A percentile compares a stretch with the other conserved stretches of the same genome.
Conservation (phyloP, 2,113 vertebrate species). For the Alouatta palliata region DNA sequence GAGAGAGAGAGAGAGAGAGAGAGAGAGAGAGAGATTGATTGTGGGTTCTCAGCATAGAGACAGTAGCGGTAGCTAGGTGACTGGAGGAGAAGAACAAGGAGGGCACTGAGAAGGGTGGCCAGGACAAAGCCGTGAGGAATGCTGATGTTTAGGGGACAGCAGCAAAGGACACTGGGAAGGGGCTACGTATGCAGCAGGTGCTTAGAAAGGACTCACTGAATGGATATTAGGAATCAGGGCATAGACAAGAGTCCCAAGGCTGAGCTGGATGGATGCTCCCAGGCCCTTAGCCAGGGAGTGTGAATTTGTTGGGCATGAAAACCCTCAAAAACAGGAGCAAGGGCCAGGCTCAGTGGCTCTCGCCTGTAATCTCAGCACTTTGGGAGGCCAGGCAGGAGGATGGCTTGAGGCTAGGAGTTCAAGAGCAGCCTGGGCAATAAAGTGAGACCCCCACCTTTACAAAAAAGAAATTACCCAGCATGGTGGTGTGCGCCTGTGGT, state of each 20-base stretch:
- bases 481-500: no score
- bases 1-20: not conserved
- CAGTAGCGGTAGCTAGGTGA: not conserved
- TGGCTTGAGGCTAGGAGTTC: no score
- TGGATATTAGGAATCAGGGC: not conserved
- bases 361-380: no score
- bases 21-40: no score
- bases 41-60: not conserved
- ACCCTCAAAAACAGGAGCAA: not conserved
- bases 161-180: not conserved
- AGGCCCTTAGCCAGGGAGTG: not conserved
- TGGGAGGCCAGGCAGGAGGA: no score
- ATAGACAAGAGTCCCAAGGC: not conserved
- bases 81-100: not conserved
- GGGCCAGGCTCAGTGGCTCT: no score
- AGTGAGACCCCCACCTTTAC: no score
- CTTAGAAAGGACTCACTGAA: conserved; percentile 1
- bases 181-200: not conserved
- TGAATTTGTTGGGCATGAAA: not conserved
- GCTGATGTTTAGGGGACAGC: not conserved
- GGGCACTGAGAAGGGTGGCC: not conserved
- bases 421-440: no score
- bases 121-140: not conserved
- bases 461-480: no score
- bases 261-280: not conserved